Base-by-base conservation (phyloP, 2,113 vertebrate genomes). In the Xiphias gladius region DNA sequence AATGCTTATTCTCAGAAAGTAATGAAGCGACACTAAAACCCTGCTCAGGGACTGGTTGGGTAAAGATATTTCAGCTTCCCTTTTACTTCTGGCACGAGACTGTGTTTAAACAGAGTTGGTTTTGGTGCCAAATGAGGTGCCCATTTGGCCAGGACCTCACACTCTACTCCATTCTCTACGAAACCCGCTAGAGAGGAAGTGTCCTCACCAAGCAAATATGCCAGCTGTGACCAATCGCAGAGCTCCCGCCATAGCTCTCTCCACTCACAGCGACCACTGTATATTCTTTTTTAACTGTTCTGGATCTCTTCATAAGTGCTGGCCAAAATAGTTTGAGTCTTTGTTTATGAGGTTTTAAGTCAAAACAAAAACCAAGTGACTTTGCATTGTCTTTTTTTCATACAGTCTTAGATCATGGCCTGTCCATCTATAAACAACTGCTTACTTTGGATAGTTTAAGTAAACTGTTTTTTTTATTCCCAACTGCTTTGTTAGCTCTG, bases 141-240 rank as follows among this genome's bases (percentile, higher is more conserved):
- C 79, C 82, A 35, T 78, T 91, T 82, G 84, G 79, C 79, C 73
- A 32, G 46, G 32, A 30, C 73, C 70, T 84, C 52, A 32, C 67
- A 41, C 41, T 61, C 22, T 13, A 26, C 71, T 74, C 39, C 24
- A 5, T 58, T 82, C 54, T 63, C 71, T 48, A 28, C 54, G 61
- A 61, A 74, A 26, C 63, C 52, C 69, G 58, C 85, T 43, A 32
- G 37, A 84, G 55, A 67, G 85, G 88, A 94, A 93, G 91, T 91
- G 55, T 82, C 86, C 87, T 91, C 89, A 89, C 69, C 75, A 28
- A 57, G 70, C 70, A 92, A 92, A 82, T 85, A 92, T 93, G 87
- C 90, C 85, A 90, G 84, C 89, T 86, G 80, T 79, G 87, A 73
- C 89, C 85, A 74, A 88, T 86, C 75, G 65, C 59, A 30, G 26